Conservation (phyloP, 2,113 vertebrate species). For the Forbesichthys papilliferus region DNA sequence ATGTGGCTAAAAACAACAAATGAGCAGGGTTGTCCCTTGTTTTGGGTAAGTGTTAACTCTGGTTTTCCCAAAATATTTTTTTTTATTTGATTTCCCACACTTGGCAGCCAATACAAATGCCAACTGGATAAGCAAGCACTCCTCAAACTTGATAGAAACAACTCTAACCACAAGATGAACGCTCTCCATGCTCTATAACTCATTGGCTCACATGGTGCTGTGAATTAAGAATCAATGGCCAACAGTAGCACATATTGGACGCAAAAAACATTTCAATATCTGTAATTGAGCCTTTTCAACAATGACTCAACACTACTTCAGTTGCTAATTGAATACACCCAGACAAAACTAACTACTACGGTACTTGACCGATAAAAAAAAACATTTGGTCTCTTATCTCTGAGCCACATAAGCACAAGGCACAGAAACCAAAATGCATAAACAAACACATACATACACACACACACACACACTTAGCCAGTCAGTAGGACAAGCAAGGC, state of each 20-base stretch:
- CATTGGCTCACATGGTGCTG: constrained; percentile 20
- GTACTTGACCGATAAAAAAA: constrained; percentile 24
- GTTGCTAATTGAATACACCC: constrained; percentile 30
- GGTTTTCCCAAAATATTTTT: background rate
- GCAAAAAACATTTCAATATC: constrained; percentile 29
- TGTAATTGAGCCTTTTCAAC: constrained; percentile 8
- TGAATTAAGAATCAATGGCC: constrained; percentile 30
- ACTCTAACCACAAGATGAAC: constrained; percentile 6
- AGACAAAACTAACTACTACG: constrained; percentile 18
- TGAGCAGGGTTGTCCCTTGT: background rate
- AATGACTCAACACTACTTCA: background rate
- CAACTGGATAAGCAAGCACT: background rate
- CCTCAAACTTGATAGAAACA: constrained; percentile 6
- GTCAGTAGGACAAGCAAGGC: no score
- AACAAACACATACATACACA: no score
- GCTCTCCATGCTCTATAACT: background rate
- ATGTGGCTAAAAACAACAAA: background rate
- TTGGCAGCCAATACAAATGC: background rate
- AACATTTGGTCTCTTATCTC: constrained; percentile 45
- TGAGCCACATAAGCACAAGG: background rate
- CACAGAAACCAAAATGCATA: no score
- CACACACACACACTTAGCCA: no score
- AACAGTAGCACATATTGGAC: constrained; percentile 35
- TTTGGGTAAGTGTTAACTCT: background rate
- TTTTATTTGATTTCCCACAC: background rate